These are phyloP conservation scores for Erannis defoliaria DNA, from an alignment of 2,888 invertebrate species.

Conservation along the genomic window DNA sequence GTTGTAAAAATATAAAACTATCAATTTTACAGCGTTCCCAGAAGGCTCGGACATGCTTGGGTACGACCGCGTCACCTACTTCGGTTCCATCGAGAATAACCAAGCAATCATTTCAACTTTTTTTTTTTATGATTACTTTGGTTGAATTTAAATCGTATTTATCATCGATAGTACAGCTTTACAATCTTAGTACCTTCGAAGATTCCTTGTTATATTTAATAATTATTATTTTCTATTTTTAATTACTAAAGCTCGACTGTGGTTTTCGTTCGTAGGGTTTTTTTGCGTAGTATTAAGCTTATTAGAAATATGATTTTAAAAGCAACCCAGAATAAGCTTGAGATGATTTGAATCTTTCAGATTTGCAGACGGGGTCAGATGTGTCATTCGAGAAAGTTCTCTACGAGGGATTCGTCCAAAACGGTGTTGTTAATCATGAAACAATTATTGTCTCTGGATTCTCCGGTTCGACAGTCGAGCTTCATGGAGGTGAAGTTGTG, in stretches of 20 bases:
- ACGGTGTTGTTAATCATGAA: constrained; percentile 62
- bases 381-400: constrained; percentile 64
- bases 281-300: background rate
- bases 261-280: constrained; percentile 55
- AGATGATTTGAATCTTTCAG: constrained; percentile 41
- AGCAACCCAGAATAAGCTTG: too few relatives aligned
- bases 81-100: too few relatives aligned
- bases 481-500: constrained; percentile 66
- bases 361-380: constrained; percentile 42
- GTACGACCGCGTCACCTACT: too few relatives aligned
- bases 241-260: constrained; percentile 45
- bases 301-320: background rate
- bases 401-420: constrained; percentile 62
- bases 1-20: too few relatives aligned
- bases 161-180: too few relatives aligned
- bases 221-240: background rate
- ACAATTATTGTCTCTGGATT: constrained; percentile 59
- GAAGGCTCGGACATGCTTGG: too few relatives aligned
- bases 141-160: too few relatives aligned
- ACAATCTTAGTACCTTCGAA: too few relatives aligned
- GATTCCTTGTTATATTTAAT: too few relatives aligned
- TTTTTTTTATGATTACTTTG: too few relatives aligned
- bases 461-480: constrained; percentile 53
- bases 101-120: too few relatives aligned
- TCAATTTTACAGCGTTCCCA: too few relatives aligned